These are phyloP conservation scores for Sisor rabdophorus DNA, from an alignment of 2,113 vertebrate genomes.

Conservation along the genomic window DNA sequence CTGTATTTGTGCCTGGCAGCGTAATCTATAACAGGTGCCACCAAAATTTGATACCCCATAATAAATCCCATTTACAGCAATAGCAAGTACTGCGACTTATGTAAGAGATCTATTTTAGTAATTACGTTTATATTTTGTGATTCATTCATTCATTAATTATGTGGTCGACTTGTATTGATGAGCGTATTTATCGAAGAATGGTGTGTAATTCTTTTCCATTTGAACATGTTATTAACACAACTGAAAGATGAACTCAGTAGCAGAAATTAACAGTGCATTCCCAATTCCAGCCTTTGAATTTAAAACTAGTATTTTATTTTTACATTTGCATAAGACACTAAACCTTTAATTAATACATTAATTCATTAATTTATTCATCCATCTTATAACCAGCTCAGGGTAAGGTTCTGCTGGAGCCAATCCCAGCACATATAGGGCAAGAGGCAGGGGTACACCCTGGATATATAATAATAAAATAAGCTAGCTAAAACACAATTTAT, in stretches of 20 bases:
- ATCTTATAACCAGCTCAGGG: no score
- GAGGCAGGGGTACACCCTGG: no score
- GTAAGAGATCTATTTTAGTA: neutral
- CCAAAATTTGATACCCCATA: neutral
- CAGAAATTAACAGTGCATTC: slow-evolving; percentile 26
- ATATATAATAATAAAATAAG: no score
- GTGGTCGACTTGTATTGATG: neutral
- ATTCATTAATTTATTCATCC: no score
- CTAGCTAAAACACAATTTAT: no score
- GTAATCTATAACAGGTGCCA: neutral
- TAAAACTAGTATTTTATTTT: no score
- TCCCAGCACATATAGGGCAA: no score
- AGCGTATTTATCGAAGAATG: slow-evolving; percentile 30
- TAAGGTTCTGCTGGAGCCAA: no score
- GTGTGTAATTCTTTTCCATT: slow-evolving; percentile 36
- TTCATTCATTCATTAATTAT: neutral
- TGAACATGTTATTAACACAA: slow-evolving; percentile 41
- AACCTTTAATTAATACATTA: no score
- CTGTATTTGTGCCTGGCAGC: neutral
- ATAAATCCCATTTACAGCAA: slow-evolving; percentile 2
- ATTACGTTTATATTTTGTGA: slow-evolving; percentile 10
- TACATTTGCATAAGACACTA: no score
- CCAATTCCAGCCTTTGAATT: slow-evolving; percentile 9
- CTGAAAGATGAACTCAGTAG: slow-evolving; percentile 39
- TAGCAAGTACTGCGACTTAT: neutral